phyloP scores from a whole-genome alignment of 1,140 invertebrate genomes.

The Dermatophagoides farinae region DNA sequence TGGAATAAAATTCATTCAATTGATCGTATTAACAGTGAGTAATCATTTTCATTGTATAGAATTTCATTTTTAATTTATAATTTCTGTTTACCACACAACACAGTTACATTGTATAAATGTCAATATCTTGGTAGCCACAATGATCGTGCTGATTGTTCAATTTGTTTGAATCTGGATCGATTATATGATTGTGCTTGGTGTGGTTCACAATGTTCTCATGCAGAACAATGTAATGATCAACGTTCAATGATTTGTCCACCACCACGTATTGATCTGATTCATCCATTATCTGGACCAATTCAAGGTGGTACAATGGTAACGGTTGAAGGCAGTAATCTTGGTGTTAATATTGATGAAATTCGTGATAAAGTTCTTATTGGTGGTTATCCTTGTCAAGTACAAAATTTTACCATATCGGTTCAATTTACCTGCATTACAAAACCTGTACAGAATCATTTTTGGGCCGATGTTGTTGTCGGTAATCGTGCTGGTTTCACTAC shows the following conservation, averaged over 20 bases:
- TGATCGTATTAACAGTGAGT: slow-evolving; percentile 47
- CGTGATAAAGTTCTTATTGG: slow-evolving; percentile 72
- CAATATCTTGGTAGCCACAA: slow-evolving; percentile 71
- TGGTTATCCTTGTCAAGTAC: slow-evolving; percentile 58
- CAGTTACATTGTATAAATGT: slow-evolving; percentile 77
- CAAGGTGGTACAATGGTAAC: slow-evolving; percentile 86
- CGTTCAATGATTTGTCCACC: slow-evolving; percentile 47
- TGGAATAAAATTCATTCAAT: slow-evolving; percentile 82
- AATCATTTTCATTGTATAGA: not conserved
- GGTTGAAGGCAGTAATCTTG: slow-evolving; percentile 85
- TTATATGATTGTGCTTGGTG: slow-evolving; percentile 85
- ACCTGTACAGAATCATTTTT: slow-evolving; percentile 28
- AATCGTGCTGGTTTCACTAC: slow-evolving; percentile 70
- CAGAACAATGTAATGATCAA: not conserved
- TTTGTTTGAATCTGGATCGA: slow-evolving; percentile 58
- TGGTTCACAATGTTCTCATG: slow-evolving; percentile 61
- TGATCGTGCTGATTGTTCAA: slow-evolving; percentile 75
- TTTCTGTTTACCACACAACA: slow-evolving; percentile 11
- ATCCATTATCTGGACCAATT: slow-evolving; percentile 73
- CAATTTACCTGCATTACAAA: not conserved
- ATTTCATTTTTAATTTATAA: not conserved
- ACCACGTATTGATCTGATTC: slow-evolving; percentile 85
- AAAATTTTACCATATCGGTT: slow-evolving; percentile 76
- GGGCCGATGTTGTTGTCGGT: slow-evolving; percentile 61
- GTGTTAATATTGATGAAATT: slow-evolving; percentile 67